phyloP scores from a whole-genome alignment of 2,113 vertebrate genomes.

The Vidua macroura region DNA sequence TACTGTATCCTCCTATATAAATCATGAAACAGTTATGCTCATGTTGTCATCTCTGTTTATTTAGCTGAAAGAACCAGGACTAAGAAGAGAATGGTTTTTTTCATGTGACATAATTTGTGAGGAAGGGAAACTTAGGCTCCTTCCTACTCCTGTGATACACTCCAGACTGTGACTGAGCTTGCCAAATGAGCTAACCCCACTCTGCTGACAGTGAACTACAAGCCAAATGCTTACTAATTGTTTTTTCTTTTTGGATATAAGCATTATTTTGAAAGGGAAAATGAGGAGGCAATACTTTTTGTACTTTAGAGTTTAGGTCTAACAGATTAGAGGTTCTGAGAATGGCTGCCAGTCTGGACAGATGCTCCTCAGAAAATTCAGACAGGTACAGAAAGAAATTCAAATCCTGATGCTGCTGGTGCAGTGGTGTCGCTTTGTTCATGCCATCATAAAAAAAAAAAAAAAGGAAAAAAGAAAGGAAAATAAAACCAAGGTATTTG shows the following conservation, averaged over 20 bases:
- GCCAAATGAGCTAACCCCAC: background rate
- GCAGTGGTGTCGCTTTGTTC: conserved; percentile 48
- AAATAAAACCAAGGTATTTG: conserved; percentile 30
- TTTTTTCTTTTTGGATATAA: background rate
- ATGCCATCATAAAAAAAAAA: conserved; percentile 42
- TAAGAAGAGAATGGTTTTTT: background rate
- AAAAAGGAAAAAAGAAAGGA: background rate
- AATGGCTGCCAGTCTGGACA: conserved; percentile 65
- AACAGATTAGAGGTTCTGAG: conserved; percentile 8
- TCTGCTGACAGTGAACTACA: background rate
- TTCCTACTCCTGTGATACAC: background rate
- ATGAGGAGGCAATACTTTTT: background rate
- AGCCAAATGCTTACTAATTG: background rate
- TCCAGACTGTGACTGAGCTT: background rate
- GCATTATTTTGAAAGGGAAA: background rate
- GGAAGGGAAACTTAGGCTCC: background rate
- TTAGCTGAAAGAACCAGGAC: background rate
- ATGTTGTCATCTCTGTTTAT: background rate
- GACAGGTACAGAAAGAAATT: conserved; percentile 23
- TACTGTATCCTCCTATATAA: background rate
- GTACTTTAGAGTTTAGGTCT: background rate
- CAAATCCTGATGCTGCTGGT: conserved; percentile 51
- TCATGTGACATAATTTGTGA: background rate
- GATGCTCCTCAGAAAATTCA: conserved; percentile 35
- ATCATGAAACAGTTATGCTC: background rate